Evolutionary conservation across 2,888 invertebrate species (phyloP), one percentile per base, ranked within the genome.

Genomic region (Lepidocyrtinus sp.): DNA sequence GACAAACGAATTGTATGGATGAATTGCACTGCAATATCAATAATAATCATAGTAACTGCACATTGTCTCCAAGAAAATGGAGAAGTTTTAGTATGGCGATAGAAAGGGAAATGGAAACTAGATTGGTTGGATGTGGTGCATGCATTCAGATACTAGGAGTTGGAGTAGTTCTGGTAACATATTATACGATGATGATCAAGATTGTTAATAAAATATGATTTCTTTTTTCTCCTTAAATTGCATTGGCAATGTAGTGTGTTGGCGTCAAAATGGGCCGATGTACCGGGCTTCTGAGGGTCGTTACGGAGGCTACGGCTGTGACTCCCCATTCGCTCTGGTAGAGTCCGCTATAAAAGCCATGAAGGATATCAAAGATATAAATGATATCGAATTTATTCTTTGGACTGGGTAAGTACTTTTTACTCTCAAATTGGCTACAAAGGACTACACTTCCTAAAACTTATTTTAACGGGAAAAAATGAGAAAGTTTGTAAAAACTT

Each of bases 301-400:
- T 87, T 94, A 91, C 88, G 95, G 94, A 64, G 93, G 94, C 90
- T 94, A 94, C 90, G 92, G 92, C 83, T 97, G 97, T 90, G 96
- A 97, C 90, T 94, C 96, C 87, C 95, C 97, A 3, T 94, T 95
- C 92, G 92, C 93, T 88, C 92, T 97, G 87, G 94, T 97, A 87
- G 94, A 95, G 89, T 96, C 96, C 55, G 96, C 97, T 5, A 94
- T 96, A 77, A 91, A 92, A 88, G 94, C 95, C 85, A 97, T 97
- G 97, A 93, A 93, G 89, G 92, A 92, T 72, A 91, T 94, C 80
- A 94, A 94, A 88, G 93, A 94, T 64, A n/a, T n/a, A 21, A 94
- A 96, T 89, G 95, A 95, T 88, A 94, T 96, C 81, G 96, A 97
- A 89, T 97, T 97, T 89, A 95, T 97, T 22, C 90, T 97, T 24